Conservation (phyloP, 1,140 invertebrate species). For the Nymphalis io region DNA sequence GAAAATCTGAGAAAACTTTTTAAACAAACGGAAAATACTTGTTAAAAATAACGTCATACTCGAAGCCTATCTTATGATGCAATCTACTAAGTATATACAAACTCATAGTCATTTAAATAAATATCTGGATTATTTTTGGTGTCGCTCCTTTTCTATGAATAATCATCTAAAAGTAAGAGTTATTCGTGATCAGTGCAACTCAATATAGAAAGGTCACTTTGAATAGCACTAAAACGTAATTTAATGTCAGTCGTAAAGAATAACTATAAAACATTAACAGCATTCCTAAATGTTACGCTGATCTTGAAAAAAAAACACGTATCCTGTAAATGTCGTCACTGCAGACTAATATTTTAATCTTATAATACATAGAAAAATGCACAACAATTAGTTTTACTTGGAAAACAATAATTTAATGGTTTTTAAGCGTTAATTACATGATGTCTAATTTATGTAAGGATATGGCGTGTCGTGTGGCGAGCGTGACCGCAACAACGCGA, state of each 20-base stretch:
- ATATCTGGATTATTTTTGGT: not conserved
- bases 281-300: not conserved
- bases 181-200: not conserved
- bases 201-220: conserved; percentile 4
- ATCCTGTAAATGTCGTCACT: not conserved
- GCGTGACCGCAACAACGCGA: conserved; percentile 36
- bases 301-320: not conserved
- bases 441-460: conserved; percentile 28
- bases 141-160: not conserved
- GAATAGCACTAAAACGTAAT: conserved; percentile 5
- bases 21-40: not conserved
- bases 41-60: not conserved
- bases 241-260: conserved; percentile 13
- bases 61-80: not conserved
- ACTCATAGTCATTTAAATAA: too few relatives aligned
- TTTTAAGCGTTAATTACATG: conserved; percentile 36
- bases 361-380: not conserved
- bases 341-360: not conserved
- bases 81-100: not conserved
- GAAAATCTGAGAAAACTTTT: conserved; percentile 14
- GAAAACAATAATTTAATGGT: conserved; percentile 23
- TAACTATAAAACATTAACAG: not conserved
- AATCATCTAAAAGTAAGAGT: not conserved
- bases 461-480: conserved; percentile 33
- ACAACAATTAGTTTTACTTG: conserved; percentile 10